These are phyloP conservation scores for Pogonomyrmex barbatus DNA, from an alignment of 1,140 invertebrate species.

Conservation along the genomic window DNA sequence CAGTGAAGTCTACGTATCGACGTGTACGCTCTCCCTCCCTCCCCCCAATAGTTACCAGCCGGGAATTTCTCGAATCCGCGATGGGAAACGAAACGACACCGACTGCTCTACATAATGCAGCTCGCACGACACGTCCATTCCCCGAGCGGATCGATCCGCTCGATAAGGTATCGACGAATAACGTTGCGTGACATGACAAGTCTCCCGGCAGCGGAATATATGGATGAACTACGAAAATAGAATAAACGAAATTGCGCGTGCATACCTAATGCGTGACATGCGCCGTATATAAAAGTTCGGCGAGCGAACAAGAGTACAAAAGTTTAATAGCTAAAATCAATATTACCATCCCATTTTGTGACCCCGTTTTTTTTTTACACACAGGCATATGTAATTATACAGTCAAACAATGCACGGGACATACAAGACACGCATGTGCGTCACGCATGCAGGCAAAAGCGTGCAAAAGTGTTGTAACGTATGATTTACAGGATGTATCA, in stretches of 20 bases:
- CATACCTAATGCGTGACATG: slow-evolving; percentile 46
- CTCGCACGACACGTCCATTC: slow-evolving; percentile 46
- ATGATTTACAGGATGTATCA: slow-evolving; percentile 1
- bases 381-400: background rate
- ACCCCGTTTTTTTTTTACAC: background rate
- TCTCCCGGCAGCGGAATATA: slow-evolving; percentile 60
- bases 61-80: slow-evolving; percentile 55
- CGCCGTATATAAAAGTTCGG: slow-evolving; percentile 28
- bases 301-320: background rate
- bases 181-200: slow-evolving; percentile 60
- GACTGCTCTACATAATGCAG: slow-evolving; percentile 30
- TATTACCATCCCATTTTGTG: slow-evolving; percentile 12
- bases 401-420: background rate
- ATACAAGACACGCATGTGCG: too few species aligned
- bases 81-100: slow-evolving; percentile 32
- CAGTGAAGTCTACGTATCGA: slow-evolving; percentile 50
- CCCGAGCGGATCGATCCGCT: slow-evolving; percentile 59
- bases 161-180: slow-evolving; percentile 64
- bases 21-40: background rate
- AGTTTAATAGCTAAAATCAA: slow-evolving; percentile 51
- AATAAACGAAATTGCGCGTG: slow-evolving; percentile 61
- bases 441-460: background rate
- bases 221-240: slow-evolving; percentile 63
- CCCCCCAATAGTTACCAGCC: slow-evolving; percentile 50
- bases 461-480: slow-evolving; percentile 1